Conservation (phyloP, 2,113 vertebrate genomes). For the Steatornis caripensis region DNA sequence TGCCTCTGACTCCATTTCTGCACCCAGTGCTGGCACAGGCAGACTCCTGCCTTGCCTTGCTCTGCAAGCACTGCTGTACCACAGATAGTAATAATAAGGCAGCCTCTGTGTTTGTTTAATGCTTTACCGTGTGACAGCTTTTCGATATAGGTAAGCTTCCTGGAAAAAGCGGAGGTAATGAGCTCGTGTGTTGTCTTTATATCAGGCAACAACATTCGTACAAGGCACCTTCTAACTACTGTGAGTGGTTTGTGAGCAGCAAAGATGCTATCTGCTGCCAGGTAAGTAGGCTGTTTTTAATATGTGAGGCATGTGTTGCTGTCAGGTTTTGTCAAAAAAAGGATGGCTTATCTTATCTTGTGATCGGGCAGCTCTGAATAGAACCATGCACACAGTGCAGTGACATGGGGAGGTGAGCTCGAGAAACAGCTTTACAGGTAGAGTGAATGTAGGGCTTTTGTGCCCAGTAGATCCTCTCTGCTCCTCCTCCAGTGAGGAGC, state of each 20-base stretch:
- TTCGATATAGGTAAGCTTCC: slow-evolving; percentile 13
- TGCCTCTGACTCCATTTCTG: not conserved
- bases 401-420: not conserved
- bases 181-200: slow-evolving; percentile 46
- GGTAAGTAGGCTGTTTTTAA: not conserved
- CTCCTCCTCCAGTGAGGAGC: not conserved
- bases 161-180: not conserved
- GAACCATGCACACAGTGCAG: fast-evolving
- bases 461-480: not conserved
- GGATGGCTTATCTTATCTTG: not conserved
- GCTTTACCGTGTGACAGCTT: slow-evolving; percentile 37
- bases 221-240: not conserved
- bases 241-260: not conserved
- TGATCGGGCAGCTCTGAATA: not conserved
- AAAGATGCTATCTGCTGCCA: slow-evolving; percentile 24
- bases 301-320: not conserved
- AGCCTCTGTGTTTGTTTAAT: not conserved
- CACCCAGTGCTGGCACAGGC: fast-evolving
- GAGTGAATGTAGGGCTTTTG: not conserved
- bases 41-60: not conserved
- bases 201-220: not conserved
- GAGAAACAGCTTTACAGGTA: not conserved
- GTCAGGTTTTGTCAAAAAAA: slow-evolving; percentile 5
- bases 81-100: not conserved
- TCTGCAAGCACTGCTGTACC: not conserved